Evolutionary conservation across 2,888 invertebrate genomes (phyloP).

Genomic region (Ischnura elegans): DNA sequence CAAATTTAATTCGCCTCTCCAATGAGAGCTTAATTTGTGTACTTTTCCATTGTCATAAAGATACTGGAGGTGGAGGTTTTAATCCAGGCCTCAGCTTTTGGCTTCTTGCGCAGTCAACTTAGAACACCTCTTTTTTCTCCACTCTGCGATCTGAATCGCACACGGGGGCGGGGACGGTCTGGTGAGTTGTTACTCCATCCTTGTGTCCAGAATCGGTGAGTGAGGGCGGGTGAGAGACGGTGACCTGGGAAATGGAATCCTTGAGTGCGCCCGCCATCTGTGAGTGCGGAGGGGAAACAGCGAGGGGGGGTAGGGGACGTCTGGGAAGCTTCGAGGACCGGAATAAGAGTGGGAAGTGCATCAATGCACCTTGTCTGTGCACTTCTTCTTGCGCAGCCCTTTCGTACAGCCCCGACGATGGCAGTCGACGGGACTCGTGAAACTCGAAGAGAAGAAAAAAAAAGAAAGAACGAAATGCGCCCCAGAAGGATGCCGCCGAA

Average conservation of each 20-base stretch:
- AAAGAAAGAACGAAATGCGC: not conserved
- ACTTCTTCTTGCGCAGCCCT: not conserved
- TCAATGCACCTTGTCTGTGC: constrained; percentile 62
- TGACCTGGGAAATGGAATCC: not conserved
- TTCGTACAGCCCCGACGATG: not conserved
- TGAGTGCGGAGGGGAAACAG: not conserved
- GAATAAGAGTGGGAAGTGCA: not conserved
- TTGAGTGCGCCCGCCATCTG: not conserved
- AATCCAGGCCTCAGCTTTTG: too few relatives aligned
- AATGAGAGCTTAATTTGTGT: too few relatives aligned
- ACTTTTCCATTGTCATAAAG: too few relatives aligned
- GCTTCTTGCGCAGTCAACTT: too few relatives aligned
- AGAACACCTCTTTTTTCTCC: too few relatives aligned
- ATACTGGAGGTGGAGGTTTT: too few relatives aligned
- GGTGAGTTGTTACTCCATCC: not conserved
- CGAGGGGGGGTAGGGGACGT: not conserved
- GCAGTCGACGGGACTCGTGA: not conserved
- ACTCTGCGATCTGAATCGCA: too few relatives aligned
- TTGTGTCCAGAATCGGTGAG: not conserved
- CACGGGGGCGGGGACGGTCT: not conserved
- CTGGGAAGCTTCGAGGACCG: too few relatives aligned
- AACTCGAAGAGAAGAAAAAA: not conserved
- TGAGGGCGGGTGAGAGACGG: not conserved
- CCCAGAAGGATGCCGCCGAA: constrained; percentile 5
- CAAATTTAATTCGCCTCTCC: too few relatives aligned